Conservation (phyloP, 35 echinoderm and acorn worm species). For the Heliocidaris erythrogramma region DNA sequence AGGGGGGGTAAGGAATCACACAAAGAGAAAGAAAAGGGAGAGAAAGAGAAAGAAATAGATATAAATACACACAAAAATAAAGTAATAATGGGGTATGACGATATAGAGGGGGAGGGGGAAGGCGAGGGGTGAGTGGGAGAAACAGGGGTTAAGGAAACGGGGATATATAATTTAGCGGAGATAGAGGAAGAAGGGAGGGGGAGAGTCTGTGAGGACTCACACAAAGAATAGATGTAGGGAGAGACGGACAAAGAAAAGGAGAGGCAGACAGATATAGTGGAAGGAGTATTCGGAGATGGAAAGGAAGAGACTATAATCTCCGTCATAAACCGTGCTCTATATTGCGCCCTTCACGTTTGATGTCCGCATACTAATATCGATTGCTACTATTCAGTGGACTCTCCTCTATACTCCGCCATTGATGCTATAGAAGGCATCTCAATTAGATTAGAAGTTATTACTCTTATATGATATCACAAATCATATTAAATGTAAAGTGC, state of each 20-base stretch:
- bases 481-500: not conserved
- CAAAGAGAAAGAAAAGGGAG: too few species aligned
- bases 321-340: not conserved
- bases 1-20: too few species aligned
- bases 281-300: not conserved
- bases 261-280: not conserved
- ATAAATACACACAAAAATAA: too few species aligned
- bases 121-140: too few species aligned
- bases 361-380: not conserved
- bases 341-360: not conserved
- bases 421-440: not conserved
- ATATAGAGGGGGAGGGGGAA: too few species aligned
- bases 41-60: not conserved
- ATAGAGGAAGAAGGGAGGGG: too few species aligned
- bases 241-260: not conserved
- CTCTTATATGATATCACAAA: not conserved
- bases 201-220: too few species aligned
- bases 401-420: not conserved
- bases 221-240: too few species aligned
- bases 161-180: too few species aligned
- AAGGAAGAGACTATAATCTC: not conserved
- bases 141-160: too few species aligned
- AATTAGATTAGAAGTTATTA: conserved; percentile 20
- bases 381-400: not conserved
- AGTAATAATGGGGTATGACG: too few species aligned